Base-by-base conservation (phyloP, 2,113 vertebrate genomes). In the Psettodes erumei region DNA sequence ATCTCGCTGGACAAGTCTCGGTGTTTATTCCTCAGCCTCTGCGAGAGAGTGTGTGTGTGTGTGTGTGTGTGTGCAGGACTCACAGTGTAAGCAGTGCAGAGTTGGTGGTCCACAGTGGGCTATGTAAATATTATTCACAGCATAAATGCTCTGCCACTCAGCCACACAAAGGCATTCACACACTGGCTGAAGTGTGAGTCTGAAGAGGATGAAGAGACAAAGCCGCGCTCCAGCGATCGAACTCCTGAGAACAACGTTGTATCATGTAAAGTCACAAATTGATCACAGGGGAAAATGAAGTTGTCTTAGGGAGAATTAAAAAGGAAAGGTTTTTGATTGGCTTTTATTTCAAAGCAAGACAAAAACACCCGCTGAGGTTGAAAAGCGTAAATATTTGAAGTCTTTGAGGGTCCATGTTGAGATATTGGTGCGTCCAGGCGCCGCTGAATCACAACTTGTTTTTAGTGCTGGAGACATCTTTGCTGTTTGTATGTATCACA, bases 51-150 rank as follows among this genome's bases (percentile, higher is more conserved):
- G 48, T 51, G 11, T 37, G 50, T 69, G 64, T 71, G 69, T 79
- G 81, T 59, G 73, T 33, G 64, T 53, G 69, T 75, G 75, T 18
- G 71, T 63, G 51, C 25, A 53, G 54, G 63, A 53, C n/a, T 59
- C 76, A 50, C 71, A 58, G 38, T 79, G 68, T 85, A 84, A 84
- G 76, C 86, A 83, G n/a, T 19, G 45, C 89, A 75, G 64, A 51
- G 68, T 81, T 72, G 89, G 86, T 86, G 83, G 91, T 90, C 91
- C 80, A 65, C 72, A 45, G 65, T 83, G 77, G 60, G 30, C 69
- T 89, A 48, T 80, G 82, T 91, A 92, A 91, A 91, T 89, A 90
- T 90, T 90, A 86, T 84, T 65, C 11, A 1, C 58, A 75, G 77
- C 27, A 18, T 86, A 83, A 89, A 83, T 75, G 67, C 47, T 71